Evolutionary conservation across 2,888 invertebrate genomes (phyloP), one percentile per base, ranked within the genome.

Genomic region (Netelia fuscicornis): DNA sequence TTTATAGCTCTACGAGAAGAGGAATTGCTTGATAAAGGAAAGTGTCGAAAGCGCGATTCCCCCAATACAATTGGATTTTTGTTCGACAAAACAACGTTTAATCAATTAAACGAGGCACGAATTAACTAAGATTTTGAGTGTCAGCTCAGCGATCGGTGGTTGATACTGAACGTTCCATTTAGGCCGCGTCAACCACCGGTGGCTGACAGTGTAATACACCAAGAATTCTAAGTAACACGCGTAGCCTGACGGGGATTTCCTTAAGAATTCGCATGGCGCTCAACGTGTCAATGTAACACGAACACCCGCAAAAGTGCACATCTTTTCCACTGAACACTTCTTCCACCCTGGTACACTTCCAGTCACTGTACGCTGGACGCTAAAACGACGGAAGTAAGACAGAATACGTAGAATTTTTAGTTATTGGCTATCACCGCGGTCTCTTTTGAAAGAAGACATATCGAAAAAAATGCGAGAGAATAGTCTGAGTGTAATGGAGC

Each of bases 371-470:
- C 20, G 17, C 60, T 60, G 11, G 17, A 13, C 8, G 17, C n/a
- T 2, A 37, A 68, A 75, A 37, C 1, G 37, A 68, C n/a, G 20
- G 67, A 62, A 62, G 17, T 17, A 37, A 52, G 48, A 42, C 68
- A 68, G 52, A 62, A 25, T 30, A 30, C 44, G 64, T 25, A 30
- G 48, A 20, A 62, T 70, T 76, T 70, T 64, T 37, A 65, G 64
- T 82, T 71, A 82, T 82, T 77, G 71, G 71, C 71, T 65, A 65
- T 64, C 70, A 81, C 68, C 62, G 42, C n/a, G 75, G 68, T 42
- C 52, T 75, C 54, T 42, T 75, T 75, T 54, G 75, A 23, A 54
- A 60, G 54, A 62, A 81, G 75, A 62, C 75, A 72, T 70, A 70
- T 70, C 62, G 20, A 62, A 62, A 68, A 54, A 23, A 65, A 9